A percentile compares a stretch with the other conserved stretches of the same genome.
Conservation (phyloP, 2,888 invertebrate species). For the Cryptocephalus moraei region DNA sequence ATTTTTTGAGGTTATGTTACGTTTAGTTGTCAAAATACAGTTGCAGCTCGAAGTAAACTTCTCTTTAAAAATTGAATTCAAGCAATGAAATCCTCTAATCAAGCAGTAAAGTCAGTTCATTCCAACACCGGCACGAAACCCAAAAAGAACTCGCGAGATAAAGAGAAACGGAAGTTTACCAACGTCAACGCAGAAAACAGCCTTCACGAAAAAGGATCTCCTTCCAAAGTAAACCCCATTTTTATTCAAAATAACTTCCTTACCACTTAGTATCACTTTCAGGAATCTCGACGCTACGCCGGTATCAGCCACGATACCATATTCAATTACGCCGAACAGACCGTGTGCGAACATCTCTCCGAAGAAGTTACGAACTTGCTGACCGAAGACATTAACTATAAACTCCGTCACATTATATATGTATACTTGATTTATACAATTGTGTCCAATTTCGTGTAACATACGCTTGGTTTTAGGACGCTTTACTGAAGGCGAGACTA, state of each 20-base stretch:
- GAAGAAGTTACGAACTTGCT: conserved; percentile 29
- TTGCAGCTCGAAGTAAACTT: background rate
- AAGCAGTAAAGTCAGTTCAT: conserved; percentile 7
- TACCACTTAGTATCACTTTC: conserved; percentile 10
- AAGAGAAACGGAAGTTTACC: conserved; percentile 26
- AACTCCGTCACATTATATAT: conserved; percentile 32
- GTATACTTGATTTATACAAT: conserved; percentile 16
- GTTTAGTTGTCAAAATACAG: background rate
- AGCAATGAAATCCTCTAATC: conserved; percentile 9
- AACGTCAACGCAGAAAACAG: conserved; percentile 16
- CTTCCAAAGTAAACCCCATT: conserved; percentile 22
- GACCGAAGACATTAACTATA: conserved; percentile 35
- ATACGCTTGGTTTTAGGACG: conserved; percentile 22
- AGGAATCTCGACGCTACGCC: conserved; percentile 30
- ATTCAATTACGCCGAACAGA: conserved; percentile 30
- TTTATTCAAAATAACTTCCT: background rate
- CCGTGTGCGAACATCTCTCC: conserved; percentile 25
- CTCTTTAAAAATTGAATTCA: conserved; percentile 1
- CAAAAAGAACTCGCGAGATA: conserved; percentile 26
- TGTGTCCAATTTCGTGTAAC: background rate
- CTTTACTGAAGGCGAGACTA: conserved; percentile 29
- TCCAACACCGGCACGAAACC: conserved; percentile 14
- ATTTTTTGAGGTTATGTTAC: background rate
- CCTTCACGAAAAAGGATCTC: conserved; percentile 25
- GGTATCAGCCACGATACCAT: conserved; percentile 32